phyloP scores from a whole-genome alignment of 2,888 invertebrate species.

The Sphinx pinastri region DNA sequence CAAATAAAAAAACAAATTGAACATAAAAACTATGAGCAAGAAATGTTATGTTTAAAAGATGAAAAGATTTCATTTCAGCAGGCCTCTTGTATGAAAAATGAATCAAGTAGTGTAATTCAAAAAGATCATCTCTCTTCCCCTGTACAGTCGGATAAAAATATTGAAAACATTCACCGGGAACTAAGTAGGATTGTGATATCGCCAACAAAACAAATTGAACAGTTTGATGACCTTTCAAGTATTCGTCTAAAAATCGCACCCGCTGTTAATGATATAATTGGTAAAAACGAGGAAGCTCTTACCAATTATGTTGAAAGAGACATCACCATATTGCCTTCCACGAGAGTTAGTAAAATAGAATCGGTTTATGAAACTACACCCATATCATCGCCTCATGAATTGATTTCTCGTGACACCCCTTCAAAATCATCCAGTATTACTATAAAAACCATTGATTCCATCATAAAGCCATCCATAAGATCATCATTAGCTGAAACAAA shows the following conservation, averaged over 20 bases:
- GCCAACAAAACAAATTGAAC: not conserved
- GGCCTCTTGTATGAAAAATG: not conserved
- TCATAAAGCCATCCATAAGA: not conserved
- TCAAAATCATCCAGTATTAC: not conserved
- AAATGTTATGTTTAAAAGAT: conserved; percentile 26
- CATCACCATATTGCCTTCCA: too few species aligned
- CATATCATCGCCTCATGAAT: not conserved
- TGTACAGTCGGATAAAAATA: too few species aligned
- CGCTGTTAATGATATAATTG: too few species aligned
- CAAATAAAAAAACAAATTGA: conserved; percentile 36
- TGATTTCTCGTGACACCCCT: not conserved
- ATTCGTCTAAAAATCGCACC: not conserved
- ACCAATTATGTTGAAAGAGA: not conserved
- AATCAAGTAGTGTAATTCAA: not conserved
- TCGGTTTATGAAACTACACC: too few species aligned
- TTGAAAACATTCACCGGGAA: not conserved
- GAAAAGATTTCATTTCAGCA: not conserved
- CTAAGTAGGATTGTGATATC: not conserved
- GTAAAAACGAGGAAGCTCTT: not conserved
- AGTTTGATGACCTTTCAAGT: not conserved
- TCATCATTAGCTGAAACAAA: conserved; percentile 9
- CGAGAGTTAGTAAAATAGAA: not conserved
- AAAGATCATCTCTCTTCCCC: too few species aligned
- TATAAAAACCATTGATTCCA: not conserved
- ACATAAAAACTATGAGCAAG: conserved; percentile 28